Evolutionary conservation across 2,797 vertebrate genomes (phyloP).

Genomic region (Crocodylus rhombifer): DNA sequence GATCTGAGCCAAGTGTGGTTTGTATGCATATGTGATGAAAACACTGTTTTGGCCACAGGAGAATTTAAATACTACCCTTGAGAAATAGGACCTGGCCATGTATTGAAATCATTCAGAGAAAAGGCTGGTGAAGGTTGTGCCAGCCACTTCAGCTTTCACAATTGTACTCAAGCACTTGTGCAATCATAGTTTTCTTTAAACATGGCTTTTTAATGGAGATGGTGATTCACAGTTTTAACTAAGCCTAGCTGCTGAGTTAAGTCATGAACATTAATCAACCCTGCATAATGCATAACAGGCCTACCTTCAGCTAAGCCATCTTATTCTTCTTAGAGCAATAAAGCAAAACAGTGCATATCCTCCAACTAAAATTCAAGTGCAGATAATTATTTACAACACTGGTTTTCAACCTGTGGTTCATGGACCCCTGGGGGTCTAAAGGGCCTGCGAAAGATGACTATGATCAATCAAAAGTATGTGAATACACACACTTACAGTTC

Average conservation of each 20-base stretch:
- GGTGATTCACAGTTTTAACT: not conserved
- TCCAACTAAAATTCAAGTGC: conserved; percentile 39
- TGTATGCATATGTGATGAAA: not conserved
- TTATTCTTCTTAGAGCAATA: conserved; percentile 36
- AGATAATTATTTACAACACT: not conserved
- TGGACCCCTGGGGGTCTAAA: too few relatives aligned
- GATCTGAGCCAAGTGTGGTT: not conserved
- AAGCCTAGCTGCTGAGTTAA: not conserved
- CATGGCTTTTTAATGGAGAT: not conserved
- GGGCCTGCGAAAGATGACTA: too few relatives aligned
- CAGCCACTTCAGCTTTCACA: not conserved
- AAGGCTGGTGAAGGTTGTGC: not conserved
- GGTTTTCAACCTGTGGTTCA: too few relatives aligned
- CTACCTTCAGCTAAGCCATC: not conserved
- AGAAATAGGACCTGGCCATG: not conserved
- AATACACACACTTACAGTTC: too few relatives aligned
- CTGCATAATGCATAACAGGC: not conserved
- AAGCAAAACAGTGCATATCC: not conserved
- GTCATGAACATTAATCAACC: conserved; percentile 1
- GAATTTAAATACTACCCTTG: not conserved
- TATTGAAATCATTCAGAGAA: not conserved
- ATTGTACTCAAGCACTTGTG: not conserved
- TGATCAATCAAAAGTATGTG: too few relatives aligned
- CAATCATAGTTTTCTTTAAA: not conserved
- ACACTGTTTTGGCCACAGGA: not conserved